Evolutionary conservation across 1,140 invertebrate genomes (phyloP).

Genomic region (Pachypeltis micranthus): DNA sequence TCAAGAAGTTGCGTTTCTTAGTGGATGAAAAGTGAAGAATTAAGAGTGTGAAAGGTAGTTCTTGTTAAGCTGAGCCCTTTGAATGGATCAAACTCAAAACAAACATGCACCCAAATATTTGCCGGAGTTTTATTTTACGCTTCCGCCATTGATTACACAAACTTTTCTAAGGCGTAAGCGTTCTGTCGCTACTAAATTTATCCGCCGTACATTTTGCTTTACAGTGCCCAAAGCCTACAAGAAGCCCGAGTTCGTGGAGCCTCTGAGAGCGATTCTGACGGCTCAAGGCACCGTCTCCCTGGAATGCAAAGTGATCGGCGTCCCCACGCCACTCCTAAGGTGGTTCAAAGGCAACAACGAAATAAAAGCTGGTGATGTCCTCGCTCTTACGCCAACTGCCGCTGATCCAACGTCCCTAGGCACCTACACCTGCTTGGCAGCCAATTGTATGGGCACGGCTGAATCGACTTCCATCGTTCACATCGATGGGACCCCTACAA

Average conservation of each 20-base stretch:
- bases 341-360: slow-evolving; percentile 79
- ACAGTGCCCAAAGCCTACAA: slow-evolving; percentile 78
- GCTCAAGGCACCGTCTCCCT: slow-evolving; percentile 77
- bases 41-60: background rate
- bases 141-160: too few relatives aligned
- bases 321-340: slow-evolving; percentile 63
- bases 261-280: slow-evolving; percentile 63
- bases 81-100: too few relatives aligned
- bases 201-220: slow-evolving; percentile 29
- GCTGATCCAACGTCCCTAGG: slow-evolving; percentile 71
- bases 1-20: too few relatives aligned
- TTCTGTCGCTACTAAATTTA: too few relatives aligned
- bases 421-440: slow-evolving; percentile 70
- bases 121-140: too few relatives aligned
- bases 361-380: slow-evolving; percentile 77
- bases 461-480: slow-evolving; percentile 65
- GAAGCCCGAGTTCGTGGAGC: slow-evolving; percentile 70
- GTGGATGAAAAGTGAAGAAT: too few relatives aligned
- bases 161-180: too few relatives aligned
- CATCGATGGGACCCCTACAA: slow-evolving; percentile 34
- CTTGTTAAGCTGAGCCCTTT: background rate
- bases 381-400: slow-evolving; percentile 66
- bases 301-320: slow-evolving; percentile 78
- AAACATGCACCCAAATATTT: too few relatives aligned
- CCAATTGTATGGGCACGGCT: slow-evolving; percentile 73